Percentiles rank a stretch among this genome's conserved stretches.
These are phyloP conservation scores for Drosophila kepulauana DNA, from an alignment of 1,140 invertebrate species.

Conservation along the genomic window DNA sequence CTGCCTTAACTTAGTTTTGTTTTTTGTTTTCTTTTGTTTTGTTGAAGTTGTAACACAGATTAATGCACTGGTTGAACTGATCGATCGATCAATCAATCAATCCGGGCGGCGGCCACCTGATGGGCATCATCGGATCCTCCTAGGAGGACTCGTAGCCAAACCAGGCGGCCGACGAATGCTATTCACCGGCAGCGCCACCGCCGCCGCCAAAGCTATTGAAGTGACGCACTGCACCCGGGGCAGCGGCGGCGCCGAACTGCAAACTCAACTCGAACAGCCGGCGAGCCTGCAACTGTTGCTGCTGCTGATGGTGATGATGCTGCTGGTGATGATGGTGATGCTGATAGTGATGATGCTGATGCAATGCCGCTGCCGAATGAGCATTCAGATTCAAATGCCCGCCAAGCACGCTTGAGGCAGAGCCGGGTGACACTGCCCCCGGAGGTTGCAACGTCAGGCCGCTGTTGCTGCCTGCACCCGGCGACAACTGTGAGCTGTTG, in stretches of 20 bases:
- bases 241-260: conserved; percentile 82
- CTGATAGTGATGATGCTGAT: conserved; percentile 80
- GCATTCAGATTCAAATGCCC: conserved; percentile 69
- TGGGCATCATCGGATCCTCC: conserved; percentile 59
- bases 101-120: conserved; percentile 59
- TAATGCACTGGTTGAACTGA: conserved; percentile 80
- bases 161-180: conserved; percentile 84
- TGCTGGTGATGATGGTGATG: conserved; percentile 82
- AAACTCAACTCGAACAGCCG: conserved; percentile 84
- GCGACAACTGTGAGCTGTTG: conserved; percentile 75
- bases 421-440: conserved; percentile 69
- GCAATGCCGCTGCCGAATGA: conserved; percentile 66
- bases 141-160: conserved; percentile 84
- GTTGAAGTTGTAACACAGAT: conserved; percentile 73
- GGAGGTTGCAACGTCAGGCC: conserved; percentile 73
- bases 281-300: conserved; percentile 83
- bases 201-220: conserved; percentile 82
- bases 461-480: conserved; percentile 69
- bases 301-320: conserved; percentile 84
- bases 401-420: conserved; percentile 68
- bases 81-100: too few species aligned
- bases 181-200: conserved; percentile 78
- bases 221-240: conserved; percentile 78
- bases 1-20: conserved; percentile 44
- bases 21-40: conserved; percentile 13